Evolutionary conservation across 2,113 vertebrate species (phyloP).

Genomic region (Amazona guildingii): DNA sequence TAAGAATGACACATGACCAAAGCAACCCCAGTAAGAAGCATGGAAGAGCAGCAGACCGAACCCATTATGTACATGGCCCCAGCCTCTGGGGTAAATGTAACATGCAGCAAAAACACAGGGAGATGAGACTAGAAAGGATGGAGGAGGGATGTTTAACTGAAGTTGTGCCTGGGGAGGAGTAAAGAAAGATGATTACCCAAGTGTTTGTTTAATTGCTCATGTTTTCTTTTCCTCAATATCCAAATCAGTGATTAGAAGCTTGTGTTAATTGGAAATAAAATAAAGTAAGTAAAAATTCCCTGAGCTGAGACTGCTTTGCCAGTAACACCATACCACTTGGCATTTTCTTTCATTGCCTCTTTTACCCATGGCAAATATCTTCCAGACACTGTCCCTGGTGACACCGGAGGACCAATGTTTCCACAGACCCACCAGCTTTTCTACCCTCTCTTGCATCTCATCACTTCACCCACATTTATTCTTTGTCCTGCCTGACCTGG

Average conservation of each 20-base stretch:
- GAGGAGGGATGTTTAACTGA: neutral
- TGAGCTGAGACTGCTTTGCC: neutral
- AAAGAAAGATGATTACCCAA: neutral
- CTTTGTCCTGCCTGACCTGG: neutral
- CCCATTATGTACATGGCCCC: rapidly evolving
- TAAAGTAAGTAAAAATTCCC: neutral
- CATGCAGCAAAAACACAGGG: neutral
- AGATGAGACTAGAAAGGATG: neutral
- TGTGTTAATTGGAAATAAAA: neutral
- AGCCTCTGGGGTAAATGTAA: neutral
- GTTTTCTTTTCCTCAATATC: neutral
- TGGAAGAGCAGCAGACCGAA: neutral
- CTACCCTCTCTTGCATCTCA: neutral
- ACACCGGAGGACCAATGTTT: neutral
- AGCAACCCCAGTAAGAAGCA: neutral
- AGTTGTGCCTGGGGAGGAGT: neutral
- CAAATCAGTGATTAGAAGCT: neutral
- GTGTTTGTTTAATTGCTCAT: neutral
- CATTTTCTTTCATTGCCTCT: neutral
- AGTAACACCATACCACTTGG: neutral
- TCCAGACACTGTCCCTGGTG: neutral
- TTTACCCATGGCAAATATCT: neutral
- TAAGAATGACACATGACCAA: neutral
- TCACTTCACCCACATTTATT: neutral
- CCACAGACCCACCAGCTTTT: neutral